A percentile compares a stretch with the other conserved stretches of the same genome.
Conservation (phyloP, 2,888 invertebrate species). For the Pachydiplax longipennis region DNA sequence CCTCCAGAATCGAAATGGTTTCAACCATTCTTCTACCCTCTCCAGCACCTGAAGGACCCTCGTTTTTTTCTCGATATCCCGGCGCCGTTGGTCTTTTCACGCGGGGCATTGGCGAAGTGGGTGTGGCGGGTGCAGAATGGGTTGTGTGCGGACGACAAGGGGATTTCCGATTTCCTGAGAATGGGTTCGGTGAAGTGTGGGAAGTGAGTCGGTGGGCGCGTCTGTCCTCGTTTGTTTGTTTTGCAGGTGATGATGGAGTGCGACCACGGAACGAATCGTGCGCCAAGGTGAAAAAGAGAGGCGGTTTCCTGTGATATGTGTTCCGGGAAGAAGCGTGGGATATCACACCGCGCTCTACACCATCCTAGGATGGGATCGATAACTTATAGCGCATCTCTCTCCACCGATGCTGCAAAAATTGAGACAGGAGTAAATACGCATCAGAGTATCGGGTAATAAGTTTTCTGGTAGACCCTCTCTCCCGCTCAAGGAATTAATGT, state of each 20-base stretch:
- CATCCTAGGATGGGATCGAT: background rate
- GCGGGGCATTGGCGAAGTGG: background rate
- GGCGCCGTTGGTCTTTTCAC: background rate
- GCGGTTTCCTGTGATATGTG: background rate
- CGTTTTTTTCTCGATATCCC: conserved; percentile 1
- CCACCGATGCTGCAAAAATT: background rate
- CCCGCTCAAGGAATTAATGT: too few species aligned
- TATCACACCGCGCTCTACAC: background rate
- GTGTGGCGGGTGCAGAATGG: background rate
- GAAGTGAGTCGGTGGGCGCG: background rate
- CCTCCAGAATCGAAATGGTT: background rate
- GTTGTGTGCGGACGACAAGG: background rate
- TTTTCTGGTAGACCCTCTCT: too few species aligned
- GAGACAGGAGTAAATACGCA: background rate
- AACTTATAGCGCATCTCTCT: background rate
- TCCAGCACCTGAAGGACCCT: background rate
- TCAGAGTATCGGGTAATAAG: background rate
- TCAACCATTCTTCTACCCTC: background rate
- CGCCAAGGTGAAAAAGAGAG: background rate
- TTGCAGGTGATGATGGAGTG: conserved; percentile 5
- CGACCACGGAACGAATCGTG: background rate
- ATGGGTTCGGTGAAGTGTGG: conserved; percentile 20
- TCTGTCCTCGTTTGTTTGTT: background rate
- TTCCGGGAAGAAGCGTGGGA: background rate
- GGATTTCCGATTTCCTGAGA: background rate